A percentile compares a stretch with the other conserved stretches of the same genome.
These are phyloP conservation scores for Epizoanthus stellaris DNA, from an alignment of 92 coral and sea anemone species.

Conservation along the genomic window DNA sequence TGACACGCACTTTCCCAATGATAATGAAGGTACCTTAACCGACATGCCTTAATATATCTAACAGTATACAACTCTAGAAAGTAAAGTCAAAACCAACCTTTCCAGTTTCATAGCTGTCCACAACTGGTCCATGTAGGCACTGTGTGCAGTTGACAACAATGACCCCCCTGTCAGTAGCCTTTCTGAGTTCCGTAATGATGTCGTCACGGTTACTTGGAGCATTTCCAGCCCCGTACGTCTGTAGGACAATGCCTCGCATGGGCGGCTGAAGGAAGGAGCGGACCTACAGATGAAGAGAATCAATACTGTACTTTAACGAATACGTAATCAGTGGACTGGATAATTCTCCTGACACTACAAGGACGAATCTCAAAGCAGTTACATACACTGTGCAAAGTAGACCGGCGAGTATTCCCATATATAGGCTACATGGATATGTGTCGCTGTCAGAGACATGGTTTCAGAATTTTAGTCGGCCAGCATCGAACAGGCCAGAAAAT, in stretches of 20 bases:
- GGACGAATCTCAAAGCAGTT: no score
- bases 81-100: conserved; percentile 53
- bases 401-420: no score
- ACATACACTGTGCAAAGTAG: no score
- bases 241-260: conserved; percentile 93
- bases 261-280: conserved; percentile 90
- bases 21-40: no score
- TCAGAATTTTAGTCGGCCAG: no score
- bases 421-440: no score
- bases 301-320: background rate
- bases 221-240: conserved; percentile 94
- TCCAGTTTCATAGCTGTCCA: conserved; percentile 93
- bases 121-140: conserved; percentile 91
- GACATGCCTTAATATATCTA: no score
- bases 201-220: conserved; percentile 93
- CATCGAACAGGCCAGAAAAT: no score
- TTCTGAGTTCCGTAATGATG: conserved; percentile 74
- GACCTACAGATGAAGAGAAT: conserved; percentile 58
- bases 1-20: no score
- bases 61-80: no score
- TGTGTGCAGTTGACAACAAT: conserved; percentile 96
- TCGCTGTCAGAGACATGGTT: no score
- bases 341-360: no score
- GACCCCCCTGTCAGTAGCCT: conserved; percentile 86
- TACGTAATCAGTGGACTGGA: background rate